Base-by-base conservation (phyloP, 1,140 invertebrate species). In the Copidosoma floridanum region DNA sequence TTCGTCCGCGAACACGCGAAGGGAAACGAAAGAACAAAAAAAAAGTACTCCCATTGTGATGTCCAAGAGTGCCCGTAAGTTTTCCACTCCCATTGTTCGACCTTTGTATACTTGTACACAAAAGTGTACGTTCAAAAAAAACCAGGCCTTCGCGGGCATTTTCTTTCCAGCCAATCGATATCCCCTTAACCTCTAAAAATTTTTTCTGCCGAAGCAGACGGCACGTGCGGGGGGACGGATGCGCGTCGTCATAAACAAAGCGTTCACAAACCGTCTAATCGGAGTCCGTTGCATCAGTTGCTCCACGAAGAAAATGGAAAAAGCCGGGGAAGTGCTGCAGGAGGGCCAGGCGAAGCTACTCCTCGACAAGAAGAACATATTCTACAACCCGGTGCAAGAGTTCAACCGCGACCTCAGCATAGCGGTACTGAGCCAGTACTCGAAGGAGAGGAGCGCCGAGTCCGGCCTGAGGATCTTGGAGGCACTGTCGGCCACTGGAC, bases 331-430 rank as follows among this genome's bases (percentile, higher is more conserved):
- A 1, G 14, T n/a, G 8, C 78, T 88, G 27, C 80, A 67, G 57
- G 93, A 95, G 82, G 93, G 93, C 0, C 81, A 86, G 71, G 92
- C 92, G 2, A 84, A 85, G 69, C 86, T 94, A 60, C 68, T 83
- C 12, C 77, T 88, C 14, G 85, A 84, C 10, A 72, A 80, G 16
- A 84, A 86, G 44, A 86, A 89, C 73, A 94, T 98, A 0, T 99
- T 99, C 79, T 98, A 98, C 71, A 99, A 98, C 82, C 94, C 94
- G 2, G 95, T 97, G 16, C 96, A 99, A 79, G 93, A 98, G 79
- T 98, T 98, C 70, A 98, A 98, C 74, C 83, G 96, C 69, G 96
- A 99, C 82, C 77, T 99, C n/a, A 84, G 81, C 57, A 68, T 82
- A 57, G 73, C 78, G 10, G 81, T 79, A 16, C 63, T 82, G 56